Evolutionary conservation across 2,797 vertebrate genomes (phyloP), one percentile per base, ranked within the genome.

Genomic region (Pseudochirops corinnae): DNA sequence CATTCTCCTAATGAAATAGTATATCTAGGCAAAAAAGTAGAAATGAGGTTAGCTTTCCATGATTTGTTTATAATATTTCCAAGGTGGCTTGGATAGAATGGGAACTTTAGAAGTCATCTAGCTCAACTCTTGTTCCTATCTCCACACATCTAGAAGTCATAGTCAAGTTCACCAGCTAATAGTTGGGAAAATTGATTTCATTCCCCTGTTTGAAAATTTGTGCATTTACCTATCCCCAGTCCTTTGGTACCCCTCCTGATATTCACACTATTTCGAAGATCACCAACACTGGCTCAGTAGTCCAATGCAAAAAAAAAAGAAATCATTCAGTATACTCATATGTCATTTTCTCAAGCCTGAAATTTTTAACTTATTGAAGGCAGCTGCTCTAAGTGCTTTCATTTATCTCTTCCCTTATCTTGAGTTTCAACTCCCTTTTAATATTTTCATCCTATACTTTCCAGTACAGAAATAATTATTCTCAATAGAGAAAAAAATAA

Each of bases 21-120:
- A 96, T 92, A 3, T 12, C 33, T 91, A 87, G 58, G 33, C 4
- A 96, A 95, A 95, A 92, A 46, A 58, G 57, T 90, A 92, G 21
- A 94, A 94, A 57, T 82, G 46, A 56, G 2, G 13, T 74, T 52
- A 94, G 46, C 56, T 3, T 55, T n/a, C 60, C 9, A 92, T 5
- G 87, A 58, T 92, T 93, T 93, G n/a, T n/a, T 53, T 2, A 92
- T 53, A 4, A 29, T 55, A n/a, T n/a, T n/a, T n/a, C n/a, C n/a
- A n/a, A n/a, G n/a, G n/a, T n/a, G n/a, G n/a, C n/a, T n/a, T n/a
- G n/a, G n/a, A n/a, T n/a, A n/a, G n/a, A n/a, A n/a, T n/a, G n/a
- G n/a, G n/a, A n/a, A n/a, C n/a, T n/a, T n/a, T n/a, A n/a, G n/a
- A n/a, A n/a, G n/a, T n/a, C n/a, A n/a, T n/a, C n/a, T n/a, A n/a